Evolutionary conservation across 2,113 vertebrate species (phyloP).

Genomic region (Cheilinus undulatus): DNA sequence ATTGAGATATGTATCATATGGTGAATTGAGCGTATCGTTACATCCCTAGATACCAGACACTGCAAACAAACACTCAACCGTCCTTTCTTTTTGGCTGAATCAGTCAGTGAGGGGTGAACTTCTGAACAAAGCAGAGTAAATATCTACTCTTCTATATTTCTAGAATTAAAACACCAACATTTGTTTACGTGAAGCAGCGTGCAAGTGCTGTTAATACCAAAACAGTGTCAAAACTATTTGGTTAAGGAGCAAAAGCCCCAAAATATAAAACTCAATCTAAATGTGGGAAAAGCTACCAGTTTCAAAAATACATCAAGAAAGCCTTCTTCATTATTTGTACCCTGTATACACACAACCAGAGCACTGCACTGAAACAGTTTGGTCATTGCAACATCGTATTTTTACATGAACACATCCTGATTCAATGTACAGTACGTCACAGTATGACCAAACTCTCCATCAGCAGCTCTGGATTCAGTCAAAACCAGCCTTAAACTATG

Average conservation of each 20-base stretch:
- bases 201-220: constrained; percentile 7
- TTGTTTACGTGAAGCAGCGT: constrained; percentile 11
- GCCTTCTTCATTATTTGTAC: constrained; percentile 59
- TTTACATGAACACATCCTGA: constrained; percentile 27
- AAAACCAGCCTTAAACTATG: constrained; percentile 49
- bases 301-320: constrained; percentile 71
- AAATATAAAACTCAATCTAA: constrained; percentile 61
- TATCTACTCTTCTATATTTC: neutral
- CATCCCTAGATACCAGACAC: no score
- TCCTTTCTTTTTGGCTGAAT: constrained; percentile 32
- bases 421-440: constrained; percentile 35
- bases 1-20: no score
- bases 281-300: constrained; percentile 74
- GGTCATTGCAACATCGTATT: constrained; percentile 18
- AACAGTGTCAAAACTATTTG: constrained; percentile 3
- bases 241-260: neutral
- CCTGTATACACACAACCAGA: constrained; percentile 72
- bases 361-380: constrained; percentile 27
- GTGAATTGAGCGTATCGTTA: no score
- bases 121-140: constrained; percentile 12
- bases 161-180: constrained; percentile 15
- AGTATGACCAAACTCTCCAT: constrained; percentile 32
- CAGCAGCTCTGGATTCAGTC: constrained; percentile 41
- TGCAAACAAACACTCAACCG: constrained; percentile 71
- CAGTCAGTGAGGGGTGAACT: constrained; percentile 17